Conservation (phyloP, 2,797 vertebrate genomes). For the Pogonophryne albipinna region DNA sequence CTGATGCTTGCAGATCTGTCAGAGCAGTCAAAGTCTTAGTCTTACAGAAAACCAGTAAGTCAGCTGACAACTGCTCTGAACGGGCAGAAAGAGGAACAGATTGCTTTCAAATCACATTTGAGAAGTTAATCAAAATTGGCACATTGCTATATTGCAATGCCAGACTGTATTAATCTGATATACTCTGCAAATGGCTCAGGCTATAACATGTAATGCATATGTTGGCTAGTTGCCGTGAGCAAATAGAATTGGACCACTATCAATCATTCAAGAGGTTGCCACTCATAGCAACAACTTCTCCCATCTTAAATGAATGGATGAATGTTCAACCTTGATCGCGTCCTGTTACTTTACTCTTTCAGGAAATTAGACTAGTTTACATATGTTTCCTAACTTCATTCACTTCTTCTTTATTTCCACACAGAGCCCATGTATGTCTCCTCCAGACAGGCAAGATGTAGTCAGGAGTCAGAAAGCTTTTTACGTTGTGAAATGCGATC, state of each 20-base stretch:
- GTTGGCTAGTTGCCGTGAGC: slow-evolving; percentile 45
- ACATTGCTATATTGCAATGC: not conserved
- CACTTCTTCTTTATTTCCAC: not conserved
- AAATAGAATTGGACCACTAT: slow-evolving; percentile 15
- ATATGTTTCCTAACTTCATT: too few species aligned
- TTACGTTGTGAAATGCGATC: slow-evolving; percentile 50
- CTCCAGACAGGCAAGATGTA: slow-evolving; percentile 22
- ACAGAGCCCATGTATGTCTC: not conserved
- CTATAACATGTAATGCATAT: slow-evolving; percentile 45
- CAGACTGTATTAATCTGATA: slow-evolving; percentile 3
- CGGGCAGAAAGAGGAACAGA: not conserved
- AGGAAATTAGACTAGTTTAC: not conserved
- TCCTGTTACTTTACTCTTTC: not conserved
- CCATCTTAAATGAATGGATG: not conserved
- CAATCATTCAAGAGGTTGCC: not conserved
- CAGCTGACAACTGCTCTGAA: not conserved
- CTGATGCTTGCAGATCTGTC: not conserved
- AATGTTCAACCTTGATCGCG: not conserved
- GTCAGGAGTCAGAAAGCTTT: slow-evolving; percentile 26
- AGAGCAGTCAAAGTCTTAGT: not conserved
- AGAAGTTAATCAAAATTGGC: slow-evolving; percentile 23
- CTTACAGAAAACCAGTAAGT: slow-evolving; percentile 8
- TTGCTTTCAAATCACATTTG: not conserved
- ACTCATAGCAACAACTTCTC: not conserved
- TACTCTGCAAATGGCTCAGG: slow-evolving; percentile 4